Base-by-base conservation (phyloP, 2,888 invertebrate genomes). In the Mimas tiliae region DNA sequence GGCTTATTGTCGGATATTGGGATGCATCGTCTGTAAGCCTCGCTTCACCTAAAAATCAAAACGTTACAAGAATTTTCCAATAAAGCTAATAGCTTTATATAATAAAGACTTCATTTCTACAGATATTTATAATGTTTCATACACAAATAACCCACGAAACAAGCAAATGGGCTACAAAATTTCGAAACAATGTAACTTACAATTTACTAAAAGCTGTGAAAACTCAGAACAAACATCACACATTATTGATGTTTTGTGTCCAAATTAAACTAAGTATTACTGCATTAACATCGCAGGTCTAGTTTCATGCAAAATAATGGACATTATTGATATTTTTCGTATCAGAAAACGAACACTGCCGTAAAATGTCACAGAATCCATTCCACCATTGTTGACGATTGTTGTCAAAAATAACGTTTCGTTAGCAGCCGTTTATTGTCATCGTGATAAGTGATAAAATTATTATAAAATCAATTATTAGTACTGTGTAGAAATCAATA, bases 161-260 rank as follows among this genome's bases (percentile, higher is more conserved):
- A 78, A 76, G 76, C 77, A 80, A 84, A 81, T 83, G 74, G 76
- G 75, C 78, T 79, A 78, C 73, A 79, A 83, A 84, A 87, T 88
- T 88, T 89, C 83, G 88, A 91, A 92, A 92, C 91, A 91, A 91
- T 87, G 91, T 89, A 87, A 90, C 94, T 93, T 91, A 94, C 94
- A 94, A 90, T 93, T 93, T 77, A 97, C 95, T 90, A 98, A 96
- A 93, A 98, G 96, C 94, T 97, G 97, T 93, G 97, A 96, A 95
- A 98, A 97, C 94, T 98, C 98, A 88, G 97, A 96, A 95, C 98
- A 98, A 94, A 97, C 97, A 96, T 98, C 98, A 96, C 98, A 98
- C 97, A 93, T 93, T 90, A 87, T 93, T 85, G 81, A 80, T 69
- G 97, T 97, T 94, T 91, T 93, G 80, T 69, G 76, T 84, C 70